Base-by-base conservation (phyloP, 2,888 invertebrate species). In the Xestia ashworthii region DNA sequence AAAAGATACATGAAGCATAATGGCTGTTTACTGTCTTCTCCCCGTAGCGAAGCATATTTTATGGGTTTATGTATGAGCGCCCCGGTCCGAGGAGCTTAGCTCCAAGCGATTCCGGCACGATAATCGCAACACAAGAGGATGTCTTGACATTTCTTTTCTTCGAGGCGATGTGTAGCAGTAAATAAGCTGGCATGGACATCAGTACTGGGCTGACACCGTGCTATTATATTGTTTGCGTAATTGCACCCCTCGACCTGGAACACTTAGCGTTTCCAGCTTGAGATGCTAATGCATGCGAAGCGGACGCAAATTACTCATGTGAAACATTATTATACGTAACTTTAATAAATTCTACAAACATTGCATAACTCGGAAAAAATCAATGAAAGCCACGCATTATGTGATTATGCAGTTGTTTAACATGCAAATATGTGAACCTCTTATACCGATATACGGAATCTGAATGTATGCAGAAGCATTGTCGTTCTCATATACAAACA, bases 191-290 rank as follows among this genome's bases (percentile, higher is more conserved):
- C 87, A 84, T 90, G 90, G 93, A 91, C 92, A 92, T 91, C 91
- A 91, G 90, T 83, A 84, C 85, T 38, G 85, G 58, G 88, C 89
- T 90, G 94, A 94, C 95, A 94, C 93, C 89, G 81, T 90, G 90
- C 94, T 92, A 94, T 95, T 96, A 95, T 94, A 94, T 94, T 93
- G 94, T 95, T 95, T 94, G 93, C 93, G 93, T 96, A 96, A 95
- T 96, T 95, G 92, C 91, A 93, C 90, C 86, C 89, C 91, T 86
- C 91, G 87, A 90, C 89, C 89, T 82, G 88, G 87, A 91, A 92
- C 92, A 92, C 92, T 93, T 93, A 92, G 85, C 90, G 85, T 90
- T 92, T 92, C 79, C 87, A 88, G 66, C 83, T 75, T 81, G 93
- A 93, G 92, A 95, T 94, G 93, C 93, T 93, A 95, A 95, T 95